These are phyloP conservation scores for Poecilia wingei DNA, from an alignment of 2,797 vertebrate species.

Conservation along the genomic window DNA sequence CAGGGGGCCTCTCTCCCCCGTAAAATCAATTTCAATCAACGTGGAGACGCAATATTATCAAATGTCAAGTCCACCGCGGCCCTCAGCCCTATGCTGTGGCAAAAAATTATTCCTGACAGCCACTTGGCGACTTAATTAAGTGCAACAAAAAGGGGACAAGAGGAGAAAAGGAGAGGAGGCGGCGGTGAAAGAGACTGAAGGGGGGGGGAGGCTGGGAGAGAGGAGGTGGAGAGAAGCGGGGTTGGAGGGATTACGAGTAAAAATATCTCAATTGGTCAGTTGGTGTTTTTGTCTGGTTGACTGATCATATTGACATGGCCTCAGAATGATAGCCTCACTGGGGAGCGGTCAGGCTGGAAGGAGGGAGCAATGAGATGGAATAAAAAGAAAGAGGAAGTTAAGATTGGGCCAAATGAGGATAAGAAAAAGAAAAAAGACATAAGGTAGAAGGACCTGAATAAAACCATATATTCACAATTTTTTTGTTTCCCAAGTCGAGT, in stretches of 20 bases:
- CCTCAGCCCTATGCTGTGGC: constrained; percentile 81
- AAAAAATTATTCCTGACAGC: constrained; percentile 99
- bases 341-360: constrained; percentile 64
- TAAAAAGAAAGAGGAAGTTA: not conserved
- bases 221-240: constrained; percentile 6
- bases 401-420: not conserved
- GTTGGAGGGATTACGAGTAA: constrained; percentile 70
- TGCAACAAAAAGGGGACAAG: constrained; percentile 82
- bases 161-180: constrained; percentile 52
- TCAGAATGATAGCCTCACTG: constrained; percentile 90
- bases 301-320: constrained; percentile 91
- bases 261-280: constrained; percentile 89
- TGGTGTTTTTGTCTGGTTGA: constrained; percentile 88
- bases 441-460: not conserved
- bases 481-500: not conserved
- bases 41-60: constrained; percentile 98
- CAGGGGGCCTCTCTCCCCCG: constrained; percentile 48
- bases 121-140: constrained; percentile 99
- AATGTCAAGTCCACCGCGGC: constrained; percentile 91
- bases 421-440: not conserved
- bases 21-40: constrained; percentile 99
- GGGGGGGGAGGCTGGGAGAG: constrained; percentile 9
- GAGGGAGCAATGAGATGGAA: constrained; percentile 5
- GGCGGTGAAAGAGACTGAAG: constrained; percentile 21
- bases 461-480: not conserved